phyloP scores from a whole-genome alignment of 1,140 invertebrate genomes.

The Solen grandis region DNA sequence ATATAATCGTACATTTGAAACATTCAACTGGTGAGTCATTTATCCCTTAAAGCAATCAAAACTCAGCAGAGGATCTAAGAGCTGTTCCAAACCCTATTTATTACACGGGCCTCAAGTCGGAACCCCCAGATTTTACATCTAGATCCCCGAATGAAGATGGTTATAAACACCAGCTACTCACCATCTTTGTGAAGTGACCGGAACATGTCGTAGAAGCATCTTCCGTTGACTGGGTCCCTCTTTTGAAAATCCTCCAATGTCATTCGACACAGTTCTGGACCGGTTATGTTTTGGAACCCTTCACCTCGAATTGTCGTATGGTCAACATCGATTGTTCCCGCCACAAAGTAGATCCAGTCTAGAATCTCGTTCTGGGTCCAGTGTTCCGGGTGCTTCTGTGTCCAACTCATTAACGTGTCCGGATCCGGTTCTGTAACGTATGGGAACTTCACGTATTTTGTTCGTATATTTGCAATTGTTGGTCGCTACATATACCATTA shows the following conservation, averaged over 20 bases:
- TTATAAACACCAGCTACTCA: slow-evolving; percentile 27
- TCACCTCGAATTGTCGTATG: slow-evolving; percentile 71
- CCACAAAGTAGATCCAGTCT: slow-evolving; percentile 73
- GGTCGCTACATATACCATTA: not conserved
- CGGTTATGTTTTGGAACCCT: slow-evolving; percentile 72
- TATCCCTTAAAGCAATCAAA: too few relatives aligned
- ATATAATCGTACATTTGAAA: too few relatives aligned
- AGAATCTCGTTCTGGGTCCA: slow-evolving; percentile 71
- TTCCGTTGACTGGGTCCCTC: slow-evolving; percentile 71
- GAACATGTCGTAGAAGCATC: slow-evolving; percentile 68
- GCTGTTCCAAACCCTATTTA: not conserved
- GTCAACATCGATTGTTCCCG: slow-evolving; percentile 60
- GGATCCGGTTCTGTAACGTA: slow-evolving; percentile 29
- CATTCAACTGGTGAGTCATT: too few relatives aligned
- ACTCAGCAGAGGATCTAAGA: too few relatives aligned
- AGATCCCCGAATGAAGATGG: not conserved
- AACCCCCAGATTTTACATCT: not conserved
- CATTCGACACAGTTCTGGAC: slow-evolving; percentile 72
- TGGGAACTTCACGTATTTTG: too few relatives aligned
- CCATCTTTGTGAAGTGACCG: slow-evolving; percentile 57
- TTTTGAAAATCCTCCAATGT: slow-evolving; percentile 66
- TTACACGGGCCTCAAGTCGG: not conserved
- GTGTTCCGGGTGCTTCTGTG: slow-evolving; percentile 70
- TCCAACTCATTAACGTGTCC: slow-evolving; percentile 65
- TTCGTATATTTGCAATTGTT: not conserved